Conservation (phyloP, 2,113 vertebrate species). For the Pipa parva region DNA sequence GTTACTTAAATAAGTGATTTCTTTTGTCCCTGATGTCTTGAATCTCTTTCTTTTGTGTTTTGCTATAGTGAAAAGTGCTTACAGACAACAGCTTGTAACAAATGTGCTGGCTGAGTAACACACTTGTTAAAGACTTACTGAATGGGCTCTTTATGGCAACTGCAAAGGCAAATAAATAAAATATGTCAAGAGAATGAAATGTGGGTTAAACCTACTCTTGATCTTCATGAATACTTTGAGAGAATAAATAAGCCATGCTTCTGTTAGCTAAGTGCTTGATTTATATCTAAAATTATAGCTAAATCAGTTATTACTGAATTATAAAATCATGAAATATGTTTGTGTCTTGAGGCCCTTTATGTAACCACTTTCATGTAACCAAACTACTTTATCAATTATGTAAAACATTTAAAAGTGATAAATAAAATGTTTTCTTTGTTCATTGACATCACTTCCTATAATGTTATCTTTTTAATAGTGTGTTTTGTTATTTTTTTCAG, state of each 20-base stretch:
- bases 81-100: slow-evolving; percentile 43
- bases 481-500: too few species aligned
- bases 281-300: neutral
- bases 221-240: neutral
- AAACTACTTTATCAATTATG: too few species aligned
- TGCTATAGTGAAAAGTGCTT: slow-evolving; percentile 38
- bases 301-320: too few species aligned
- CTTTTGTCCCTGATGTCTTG: slow-evolving; percentile 57
- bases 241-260: neutral
- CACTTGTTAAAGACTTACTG: slow-evolving; percentile 48
- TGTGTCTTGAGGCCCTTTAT: too few species aligned
- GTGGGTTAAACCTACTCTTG: neutral
- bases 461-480: too few species aligned
- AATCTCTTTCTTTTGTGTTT: slow-evolving; percentile 51
- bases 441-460: too few species aligned
- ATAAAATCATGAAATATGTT: too few species aligned
- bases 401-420: too few species aligned
- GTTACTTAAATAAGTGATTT: slow-evolving; percentile 46
- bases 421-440: too few species aligned
- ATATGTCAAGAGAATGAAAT: slow-evolving; percentile 13
- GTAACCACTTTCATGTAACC: too few species aligned
- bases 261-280: neutral
- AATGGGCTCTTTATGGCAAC: slow-evolving; percentile 32
- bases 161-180: slow-evolving; percentile 29
- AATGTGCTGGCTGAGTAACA: slow-evolving; percentile 44